Percentiles rank a stretch among this genome's conserved stretches.
Evolutionary conservation across 2,888 invertebrate genomes (phyloP).

Genomic region (Digitonthophagus gazella): DNA sequence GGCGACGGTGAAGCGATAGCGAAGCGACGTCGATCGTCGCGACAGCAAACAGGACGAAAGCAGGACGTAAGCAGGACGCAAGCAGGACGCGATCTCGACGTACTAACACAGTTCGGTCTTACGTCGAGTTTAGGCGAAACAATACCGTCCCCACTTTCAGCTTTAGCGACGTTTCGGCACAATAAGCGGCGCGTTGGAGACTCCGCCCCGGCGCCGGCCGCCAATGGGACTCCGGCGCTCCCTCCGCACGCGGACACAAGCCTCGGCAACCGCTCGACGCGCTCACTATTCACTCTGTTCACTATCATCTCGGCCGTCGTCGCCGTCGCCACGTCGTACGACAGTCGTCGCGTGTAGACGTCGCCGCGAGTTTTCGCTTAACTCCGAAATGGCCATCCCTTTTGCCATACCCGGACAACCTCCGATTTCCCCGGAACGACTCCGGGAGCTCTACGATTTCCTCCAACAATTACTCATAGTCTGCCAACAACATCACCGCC

Average conservation of each 20-base stretch:
- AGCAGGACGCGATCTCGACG: no score
- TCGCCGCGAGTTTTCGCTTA: slow-evolving; percentile 6
- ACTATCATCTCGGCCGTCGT: slow-evolving; percentile 18
- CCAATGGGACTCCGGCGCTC: slow-evolving; percentile 8
- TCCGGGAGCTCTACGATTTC: slow-evolving; percentile 35
- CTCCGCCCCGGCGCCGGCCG: slow-evolving; percentile 1
- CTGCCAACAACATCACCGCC: slow-evolving; percentile 25
- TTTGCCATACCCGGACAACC: slow-evolving; percentile 47
- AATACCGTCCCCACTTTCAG: not conserved
- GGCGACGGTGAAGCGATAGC: no score
- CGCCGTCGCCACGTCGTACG: slow-evolving; percentile 20
- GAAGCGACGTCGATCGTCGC: no score
- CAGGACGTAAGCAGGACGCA: no score
- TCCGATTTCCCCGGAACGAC: slow-evolving; percentile 39
- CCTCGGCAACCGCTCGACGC: not conserved
- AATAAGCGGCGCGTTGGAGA: slow-evolving; percentile 4
- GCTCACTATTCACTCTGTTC: slow-evolving; percentile 4
- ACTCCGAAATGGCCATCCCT: slow-evolving; percentile 46
- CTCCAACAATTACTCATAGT: slow-evolving; percentile 35
- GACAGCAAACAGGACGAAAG: no score
- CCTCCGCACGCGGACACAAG: not conserved
- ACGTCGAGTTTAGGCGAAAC: not conserved
- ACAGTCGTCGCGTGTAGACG: slow-evolving; percentile 13
- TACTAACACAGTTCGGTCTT: not conserved
- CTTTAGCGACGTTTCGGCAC: not conserved